A percentile compares a stretch with the other conserved stretches of the same genome.
Evolutionary conservation across 2,888 invertebrate species (phyloP).

Genomic region (Coenonympha arcania): DNA sequence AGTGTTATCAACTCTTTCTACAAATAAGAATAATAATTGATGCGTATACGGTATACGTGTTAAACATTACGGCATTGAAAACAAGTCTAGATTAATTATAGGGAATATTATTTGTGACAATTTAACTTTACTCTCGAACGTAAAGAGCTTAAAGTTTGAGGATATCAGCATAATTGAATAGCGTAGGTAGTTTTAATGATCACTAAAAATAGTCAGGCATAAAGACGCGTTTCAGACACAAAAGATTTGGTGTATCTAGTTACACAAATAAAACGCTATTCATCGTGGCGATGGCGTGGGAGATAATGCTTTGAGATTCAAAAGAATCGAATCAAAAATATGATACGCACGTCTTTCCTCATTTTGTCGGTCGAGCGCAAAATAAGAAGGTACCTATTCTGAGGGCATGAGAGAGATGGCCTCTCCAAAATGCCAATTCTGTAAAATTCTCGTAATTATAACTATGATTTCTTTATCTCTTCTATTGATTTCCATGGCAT

Average conservation of each 20-base stretch:
- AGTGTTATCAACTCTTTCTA: no score
- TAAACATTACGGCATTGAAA: no score
- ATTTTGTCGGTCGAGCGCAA: conserved; percentile 7
- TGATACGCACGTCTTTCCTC: conserved; percentile 11
- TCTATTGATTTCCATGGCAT: no score
- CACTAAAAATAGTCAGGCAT: conserved; percentile 43
- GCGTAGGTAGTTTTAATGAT: conserved; percentile 24
- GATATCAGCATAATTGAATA: conserved; percentile 26
- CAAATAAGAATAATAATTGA: no score
- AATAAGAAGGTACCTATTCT: not conserved
- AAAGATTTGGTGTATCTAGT: conserved; percentile 34
- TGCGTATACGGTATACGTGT: no score
- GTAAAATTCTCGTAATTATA: no score
- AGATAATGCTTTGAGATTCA: conserved; percentile 15
- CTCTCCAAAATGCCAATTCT: not conserved
- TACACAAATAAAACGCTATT: conserved; percentile 44
- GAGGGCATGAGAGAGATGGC: conserved; percentile 1
- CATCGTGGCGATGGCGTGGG: conserved; percentile 34
- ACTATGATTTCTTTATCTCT: no score
- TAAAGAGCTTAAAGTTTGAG: conserved; percentile 25
- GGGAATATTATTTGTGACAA: no score
- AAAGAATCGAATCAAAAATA: conserved; percentile 17
- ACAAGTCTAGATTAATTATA: no score
- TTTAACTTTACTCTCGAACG: no score
- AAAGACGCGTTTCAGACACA: conserved; percentile 37